Conservation (phyloP, 2,113 vertebrate genomes). For the Cricetomys ansorgei region DNA sequence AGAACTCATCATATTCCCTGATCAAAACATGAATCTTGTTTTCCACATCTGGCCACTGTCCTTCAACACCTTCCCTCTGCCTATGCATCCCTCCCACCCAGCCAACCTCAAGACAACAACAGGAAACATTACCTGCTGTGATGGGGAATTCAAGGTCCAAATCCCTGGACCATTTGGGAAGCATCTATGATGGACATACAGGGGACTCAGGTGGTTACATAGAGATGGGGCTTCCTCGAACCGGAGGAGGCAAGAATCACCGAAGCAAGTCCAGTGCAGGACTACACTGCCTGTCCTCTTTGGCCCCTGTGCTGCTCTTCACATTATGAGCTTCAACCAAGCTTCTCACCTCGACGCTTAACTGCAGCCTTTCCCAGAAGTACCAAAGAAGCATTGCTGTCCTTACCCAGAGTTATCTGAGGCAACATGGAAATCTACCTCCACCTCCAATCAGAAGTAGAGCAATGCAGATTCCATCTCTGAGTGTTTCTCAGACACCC, state of each 20-base stretch:
- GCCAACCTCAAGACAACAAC: background rate
- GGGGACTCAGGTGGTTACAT: accelerated
- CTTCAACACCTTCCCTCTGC: background rate
- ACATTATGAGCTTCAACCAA: background rate
- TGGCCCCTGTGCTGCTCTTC: background rate
- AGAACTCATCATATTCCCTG: background rate
- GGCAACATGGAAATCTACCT: background rate
- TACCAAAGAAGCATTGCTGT: too few relatives aligned
- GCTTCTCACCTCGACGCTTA: background rate
- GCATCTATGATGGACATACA: background rate
- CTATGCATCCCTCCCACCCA: background rate
- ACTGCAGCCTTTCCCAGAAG: background rate
- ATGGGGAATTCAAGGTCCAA: background rate
- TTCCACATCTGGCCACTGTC: background rate
- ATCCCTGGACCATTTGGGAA: background rate
- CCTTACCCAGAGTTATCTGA: background rate
- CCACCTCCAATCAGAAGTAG: background rate
- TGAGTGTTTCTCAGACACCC: background rate
- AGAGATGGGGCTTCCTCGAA: background rate
- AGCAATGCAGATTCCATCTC: background rate
- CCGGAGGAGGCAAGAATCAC: background rate
- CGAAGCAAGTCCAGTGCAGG: background rate
- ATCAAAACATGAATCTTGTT: background rate
- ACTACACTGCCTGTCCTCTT: background rate
- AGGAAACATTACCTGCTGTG: background rate